Base-by-base conservation (phyloP, 2,888 invertebrate species). In the Acanthoscelides obtectus region DNA sequence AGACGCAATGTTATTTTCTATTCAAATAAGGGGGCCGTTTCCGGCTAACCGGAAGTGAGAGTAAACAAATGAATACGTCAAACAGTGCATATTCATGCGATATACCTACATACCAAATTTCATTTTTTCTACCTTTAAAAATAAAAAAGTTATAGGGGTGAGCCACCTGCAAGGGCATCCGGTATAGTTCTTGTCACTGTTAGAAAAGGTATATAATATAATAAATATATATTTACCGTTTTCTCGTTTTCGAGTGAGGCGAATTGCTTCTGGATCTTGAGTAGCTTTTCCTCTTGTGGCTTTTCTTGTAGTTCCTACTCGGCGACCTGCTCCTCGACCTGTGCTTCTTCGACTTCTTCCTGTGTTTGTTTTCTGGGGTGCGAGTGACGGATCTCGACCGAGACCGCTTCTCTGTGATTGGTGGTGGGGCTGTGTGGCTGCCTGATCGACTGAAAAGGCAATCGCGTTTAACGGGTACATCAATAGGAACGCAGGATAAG, bases 221-320 rank as follows among this genome's bases (percentile, higher is more conserved):
- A 17, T 21, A 21, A 12, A 67, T 22, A 67, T 70, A 0, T 27
- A n/a, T n/a, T n/a, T 75, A 78, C 78, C 77, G 79, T 77, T 83
- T 84, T 69, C 83, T 80, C 0, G 80, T 77, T 73, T 80, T 79
- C 74, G 81, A 80, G 69, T 79, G 80, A 4, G 87, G 86, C n/a
- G 86, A 85, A 70, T 81, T 82, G 73, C 84, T 85, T 68, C 86
- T 80, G 0, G 85, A 85, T 67, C 85, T 80, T 5, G 85, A 85
- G 74, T 84, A 85, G 72, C 84, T 85, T 72, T 84, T 79, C 72
- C 84, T 76, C 73, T 84, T 85, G 72, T 85, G 84, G 45, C 79
- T 79, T 72, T 85, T 85, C 75, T 86, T 86, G 73, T 84, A 83
- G 68, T 83, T 83, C 20, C 82, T 80, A 0, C 74, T 75, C 22